Evolutionary conservation across 1,140 invertebrate genomes (phyloP).

Genomic region (Procambarus virginalis): DNA sequence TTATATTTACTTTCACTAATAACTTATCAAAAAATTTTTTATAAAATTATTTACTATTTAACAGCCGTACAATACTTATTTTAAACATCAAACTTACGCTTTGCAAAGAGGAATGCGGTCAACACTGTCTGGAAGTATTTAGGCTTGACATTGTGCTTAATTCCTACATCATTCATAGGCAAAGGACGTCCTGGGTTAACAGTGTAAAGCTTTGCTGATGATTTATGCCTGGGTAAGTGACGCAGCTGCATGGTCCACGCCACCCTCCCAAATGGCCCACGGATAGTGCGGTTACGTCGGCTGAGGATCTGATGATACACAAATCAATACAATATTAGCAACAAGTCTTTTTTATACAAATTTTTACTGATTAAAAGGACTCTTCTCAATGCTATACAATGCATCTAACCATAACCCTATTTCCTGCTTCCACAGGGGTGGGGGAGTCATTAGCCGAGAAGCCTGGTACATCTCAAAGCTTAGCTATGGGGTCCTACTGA

Average conservation of each 20-base stretch:
- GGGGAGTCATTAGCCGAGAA: too few species aligned
- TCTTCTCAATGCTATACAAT: too few species aligned
- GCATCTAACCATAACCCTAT: too few species aligned
- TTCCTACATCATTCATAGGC: slow-evolving; percentile 82
- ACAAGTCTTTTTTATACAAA: too few species aligned
- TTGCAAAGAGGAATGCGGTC: slow-evolving; percentile 87
- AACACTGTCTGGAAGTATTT: slow-evolving; percentile 87
- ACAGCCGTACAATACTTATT: not conserved
- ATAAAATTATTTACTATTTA: not conserved
- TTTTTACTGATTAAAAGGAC: too few species aligned
- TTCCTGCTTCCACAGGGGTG: too few species aligned
- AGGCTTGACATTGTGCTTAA: slow-evolving; percentile 80
- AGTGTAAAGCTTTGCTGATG: slow-evolving; percentile 81
- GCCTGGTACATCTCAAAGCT: too few species aligned
- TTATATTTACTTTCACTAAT: too few species aligned
- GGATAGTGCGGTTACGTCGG: slow-evolving; percentile 85
- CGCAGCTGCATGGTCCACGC: slow-evolving; percentile 94
- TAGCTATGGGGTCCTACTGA: too few species aligned
- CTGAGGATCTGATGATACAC: slow-evolving; percentile 75
- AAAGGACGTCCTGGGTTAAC: slow-evolving; percentile 86
- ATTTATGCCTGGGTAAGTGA: slow-evolving; percentile 86
- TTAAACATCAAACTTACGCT: slow-evolving; percentile 80
- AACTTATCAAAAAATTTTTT: too few species aligned
- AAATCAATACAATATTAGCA: not conserved
- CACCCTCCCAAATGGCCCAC: slow-evolving; percentile 93